These are phyloP conservation scores for Brachionus asplanchnoidis DNA, from an alignment of 1,140 invertebrate genomes.

Conservation along the genomic window DNA sequence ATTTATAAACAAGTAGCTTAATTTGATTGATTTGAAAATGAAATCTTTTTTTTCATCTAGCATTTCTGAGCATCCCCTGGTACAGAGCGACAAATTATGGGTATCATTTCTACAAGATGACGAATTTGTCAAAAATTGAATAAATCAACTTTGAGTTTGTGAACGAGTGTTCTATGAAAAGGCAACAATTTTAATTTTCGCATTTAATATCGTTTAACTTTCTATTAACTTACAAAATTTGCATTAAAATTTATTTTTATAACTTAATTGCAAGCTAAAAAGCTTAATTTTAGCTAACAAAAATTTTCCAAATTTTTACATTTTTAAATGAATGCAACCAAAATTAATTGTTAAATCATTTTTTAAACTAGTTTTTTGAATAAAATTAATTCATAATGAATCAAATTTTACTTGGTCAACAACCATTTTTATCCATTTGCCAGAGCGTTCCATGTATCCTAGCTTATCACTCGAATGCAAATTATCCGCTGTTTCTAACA, in stretches of 20 bases:
- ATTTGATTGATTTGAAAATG: no score
- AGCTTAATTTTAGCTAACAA: background rate
- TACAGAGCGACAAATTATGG: constrained; percentile 35
- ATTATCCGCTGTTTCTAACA: background rate
- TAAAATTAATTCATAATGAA: background rate
- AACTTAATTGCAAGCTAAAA: constrained; percentile 3
- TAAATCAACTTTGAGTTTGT: background rate
- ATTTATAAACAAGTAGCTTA: constrained; percentile 84
- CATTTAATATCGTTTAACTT: background rate
- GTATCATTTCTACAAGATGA: constrained; percentile 38
- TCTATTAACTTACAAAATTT: constrained; percentile 6
- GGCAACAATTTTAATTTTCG: constrained; percentile 7
- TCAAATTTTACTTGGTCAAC: background rate
- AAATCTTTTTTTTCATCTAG: background rate
- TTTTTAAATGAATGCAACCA: background rate
- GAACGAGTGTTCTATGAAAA: background rate
- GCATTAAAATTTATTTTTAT: constrained; percentile 20
- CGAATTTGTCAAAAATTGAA: constrained; percentile 28
- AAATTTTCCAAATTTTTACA: background rate
- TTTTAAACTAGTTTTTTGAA: background rate
- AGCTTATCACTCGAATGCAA: background rate
- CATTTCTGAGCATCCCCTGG: constrained; percentile 17
- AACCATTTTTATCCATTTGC: background rate
- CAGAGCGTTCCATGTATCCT: no score
- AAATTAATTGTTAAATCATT: background rate